phyloP scores from a whole-genome alignment of 2,113 vertebrate genomes.

The Guaruba guarouba region DNA sequence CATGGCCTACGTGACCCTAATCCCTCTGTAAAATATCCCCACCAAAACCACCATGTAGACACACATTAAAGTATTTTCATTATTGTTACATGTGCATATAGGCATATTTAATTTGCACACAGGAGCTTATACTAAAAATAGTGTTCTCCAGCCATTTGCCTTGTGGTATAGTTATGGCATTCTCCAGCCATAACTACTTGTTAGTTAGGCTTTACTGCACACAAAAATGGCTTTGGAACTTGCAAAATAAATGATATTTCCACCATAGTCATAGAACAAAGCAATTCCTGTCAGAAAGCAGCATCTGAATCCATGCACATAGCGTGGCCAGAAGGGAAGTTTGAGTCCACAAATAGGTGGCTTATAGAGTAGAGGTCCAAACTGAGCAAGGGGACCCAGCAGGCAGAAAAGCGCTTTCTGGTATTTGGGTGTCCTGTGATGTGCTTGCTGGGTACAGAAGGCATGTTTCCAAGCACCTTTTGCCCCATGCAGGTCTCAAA shows the following conservation, averaged over 20 bases:
- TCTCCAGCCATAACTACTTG: neutral
- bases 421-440: neutral
- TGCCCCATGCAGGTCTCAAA: neutral
- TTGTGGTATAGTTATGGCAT: neutral
- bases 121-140: neutral
- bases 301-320: neutral
- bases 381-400: neutral
- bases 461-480: rapidly evolving
- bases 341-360: neutral
- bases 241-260: neutral
- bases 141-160: neutral
- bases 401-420: neutral
- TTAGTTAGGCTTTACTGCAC: neutral
- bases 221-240: neutral
- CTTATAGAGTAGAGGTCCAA: neutral
- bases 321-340: neutral
- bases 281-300: neutral
- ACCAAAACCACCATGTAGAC: neutral
- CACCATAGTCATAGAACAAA: neutral
- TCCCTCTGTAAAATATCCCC: neutral
- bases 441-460: rapidly evolving
- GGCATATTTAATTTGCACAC: neutral
- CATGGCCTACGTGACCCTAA: neutral
- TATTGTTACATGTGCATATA: neutral
- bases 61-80: neutral